A percentile compares a stretch with the other conserved stretches of the same genome.
phyloP scores from a whole-genome alignment of 2,113 vertebrate genomes.

The Montifringilla adamsi region DNA sequence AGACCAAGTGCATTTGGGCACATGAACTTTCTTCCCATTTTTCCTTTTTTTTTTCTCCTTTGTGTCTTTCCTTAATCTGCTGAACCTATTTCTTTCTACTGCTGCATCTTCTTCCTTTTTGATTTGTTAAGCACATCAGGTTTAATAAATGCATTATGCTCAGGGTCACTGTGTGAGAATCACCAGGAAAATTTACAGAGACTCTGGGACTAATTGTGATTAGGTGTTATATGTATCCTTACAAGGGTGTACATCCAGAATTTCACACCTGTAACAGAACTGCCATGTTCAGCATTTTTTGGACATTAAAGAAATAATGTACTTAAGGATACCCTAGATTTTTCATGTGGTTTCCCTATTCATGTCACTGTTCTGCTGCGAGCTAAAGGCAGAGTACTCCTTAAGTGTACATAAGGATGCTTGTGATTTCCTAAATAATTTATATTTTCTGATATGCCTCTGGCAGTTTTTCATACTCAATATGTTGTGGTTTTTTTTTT shows the following conservation, averaged over 20 bases:
- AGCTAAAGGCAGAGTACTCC: background rate
- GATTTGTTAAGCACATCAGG: background rate
- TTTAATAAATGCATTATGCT: background rate
- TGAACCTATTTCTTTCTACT: background rate
- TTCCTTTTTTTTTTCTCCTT: background rate
- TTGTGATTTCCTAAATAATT: background rate
- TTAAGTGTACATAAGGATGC: background rate
- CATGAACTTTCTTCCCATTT: background rate
- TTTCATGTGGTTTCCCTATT: background rate
- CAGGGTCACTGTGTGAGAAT: background rate
- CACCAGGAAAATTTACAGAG: background rate
- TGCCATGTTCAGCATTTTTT: background rate
- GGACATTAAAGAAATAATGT: background rate
- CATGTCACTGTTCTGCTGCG: background rate
- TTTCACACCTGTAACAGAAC: conserved; percentile 1
- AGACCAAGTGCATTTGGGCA: background rate
- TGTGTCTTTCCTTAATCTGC: background rate
- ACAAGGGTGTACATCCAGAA: background rate
- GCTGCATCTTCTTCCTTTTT: background rate
- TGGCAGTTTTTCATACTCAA: background rate
- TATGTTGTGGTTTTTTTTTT: background rate
- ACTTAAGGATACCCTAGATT: background rate
- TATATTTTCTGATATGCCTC: background rate
- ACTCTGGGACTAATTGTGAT: background rate
- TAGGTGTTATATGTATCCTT: background rate